phyloP scores from a whole-genome alignment of 2,888 invertebrate genomes.

The Volucella bombylans region DNA sequence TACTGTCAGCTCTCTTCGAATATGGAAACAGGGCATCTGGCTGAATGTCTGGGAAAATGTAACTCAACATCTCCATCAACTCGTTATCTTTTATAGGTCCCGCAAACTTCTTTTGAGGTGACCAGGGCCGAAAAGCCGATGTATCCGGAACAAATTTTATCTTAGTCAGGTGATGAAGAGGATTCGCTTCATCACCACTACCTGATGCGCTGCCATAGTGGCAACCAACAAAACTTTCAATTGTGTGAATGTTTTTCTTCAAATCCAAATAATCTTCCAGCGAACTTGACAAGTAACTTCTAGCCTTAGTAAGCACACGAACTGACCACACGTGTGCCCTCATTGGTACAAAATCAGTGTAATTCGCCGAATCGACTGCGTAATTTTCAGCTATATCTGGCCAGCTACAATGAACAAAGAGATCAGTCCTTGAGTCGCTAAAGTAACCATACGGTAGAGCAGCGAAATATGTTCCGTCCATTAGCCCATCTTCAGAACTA shows the following conservation, averaged over 20 bases:
- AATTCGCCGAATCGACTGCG: conserved; percentile 93
- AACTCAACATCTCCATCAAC: conserved; percentile 90
- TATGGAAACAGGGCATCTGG: conserved; percentile 85
- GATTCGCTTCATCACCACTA: conserved; percentile 84
- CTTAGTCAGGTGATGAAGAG: conserved; percentile 89
- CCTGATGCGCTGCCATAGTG: conserved; percentile 83
- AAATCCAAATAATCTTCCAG: conserved; percentile 88
- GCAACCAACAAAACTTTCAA: conserved; percentile 80
- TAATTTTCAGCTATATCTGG: conserved; percentile 92
- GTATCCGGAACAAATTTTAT: conserved; percentile 83
- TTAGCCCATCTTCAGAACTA: conserved; percentile 44
- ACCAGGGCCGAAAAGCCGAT: conserved; percentile 53
- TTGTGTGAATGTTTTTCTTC: conserved; percentile 80
- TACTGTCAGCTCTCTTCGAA: conserved; percentile 82
- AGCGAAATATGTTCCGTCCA: conserved; percentile 83
- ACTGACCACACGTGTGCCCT: conserved; percentile 91
- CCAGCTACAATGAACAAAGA: conserved; percentile 92
- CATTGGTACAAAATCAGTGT: conserved; percentile 93
- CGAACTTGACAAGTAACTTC: conserved; percentile 90
- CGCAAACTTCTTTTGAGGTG: conserved; percentile 83
- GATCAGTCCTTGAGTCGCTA: conserved; percentile 90
- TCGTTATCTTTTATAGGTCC: conserved; percentile 91
- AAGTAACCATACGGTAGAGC: conserved; percentile 92
- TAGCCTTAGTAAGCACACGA: conserved; percentile 86
- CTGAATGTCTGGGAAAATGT: conserved; percentile 94